Evolutionary conservation across 2,113 vertebrate genomes (phyloP), one percentile per base, ranked within the genome.

Genomic region (Nansenia antarctica): DNA sequence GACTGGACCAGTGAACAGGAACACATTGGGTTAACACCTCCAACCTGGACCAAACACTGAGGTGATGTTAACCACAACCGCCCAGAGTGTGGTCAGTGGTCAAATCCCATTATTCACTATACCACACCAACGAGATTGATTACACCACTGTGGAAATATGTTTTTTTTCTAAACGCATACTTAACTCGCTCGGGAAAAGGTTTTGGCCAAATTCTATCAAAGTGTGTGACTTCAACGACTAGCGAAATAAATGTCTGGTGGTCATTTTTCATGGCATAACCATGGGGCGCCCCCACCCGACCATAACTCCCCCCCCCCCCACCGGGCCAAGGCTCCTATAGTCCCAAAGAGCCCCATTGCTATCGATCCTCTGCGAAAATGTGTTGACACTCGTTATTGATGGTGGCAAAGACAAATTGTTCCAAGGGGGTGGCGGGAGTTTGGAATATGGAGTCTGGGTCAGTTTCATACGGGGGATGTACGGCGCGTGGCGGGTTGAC

Each of bases 1-100:
- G 92, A 90, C 85, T 88, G 82, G 88, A 90, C 90, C 87, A 89
- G 80, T 77, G 72, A 90, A 88, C 90, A 89, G 89, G 88, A 90
- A 92, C 87, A 79, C 84, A 90, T 85, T 86, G 85, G 89, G 84
- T 85, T 85, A 83, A 85, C 79, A 86, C 83, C 86, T 84, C 81
- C 74, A 82, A 87, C 78, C 77, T 79, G 65, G 74, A 67, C 69
- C 52, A 61, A 82, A 84, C 82, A 80, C n/a, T 89, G 85, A 84
- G 77, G 72, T 78, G 86, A 9, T 6, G 20, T 14, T 22, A 91
- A 89, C 78, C 81, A 72, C 73, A 74, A 85, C 79, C 79, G 79
- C 82, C 73, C 77, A 32, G 72, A 69, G 32, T 65, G 72, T 15
- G 76, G 74, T 89, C 82, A 79, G n/a, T n/a, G n/a, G n/a, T n/a